phyloP scores from a whole-genome alignment of 2,113 vertebrate genomes.

The Podarcis raffonei region DNA sequence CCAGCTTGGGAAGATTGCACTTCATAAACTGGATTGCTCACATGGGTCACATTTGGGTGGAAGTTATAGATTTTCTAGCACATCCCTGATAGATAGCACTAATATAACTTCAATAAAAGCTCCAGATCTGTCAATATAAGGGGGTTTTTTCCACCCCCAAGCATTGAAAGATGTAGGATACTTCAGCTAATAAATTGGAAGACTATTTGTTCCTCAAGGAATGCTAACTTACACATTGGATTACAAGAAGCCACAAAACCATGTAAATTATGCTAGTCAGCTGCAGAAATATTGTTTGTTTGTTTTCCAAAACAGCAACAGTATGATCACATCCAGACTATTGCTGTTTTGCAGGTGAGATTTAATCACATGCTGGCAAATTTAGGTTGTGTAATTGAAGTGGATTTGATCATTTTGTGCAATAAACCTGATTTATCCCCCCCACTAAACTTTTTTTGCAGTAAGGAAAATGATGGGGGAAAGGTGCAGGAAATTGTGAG shows the following conservation, averaged over 20 bases:
- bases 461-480: too few relatives aligned
- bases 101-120: slow-evolving; percentile 99
- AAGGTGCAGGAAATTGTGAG: too few relatives aligned
- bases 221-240: slow-evolving; percentile 74
- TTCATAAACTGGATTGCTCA: slow-evolving; percentile 94
- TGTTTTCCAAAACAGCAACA: not conserved
- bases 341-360: too few relatives aligned
- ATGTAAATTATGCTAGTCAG: slow-evolving; percentile 63
- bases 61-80: slow-evolving; percentile 97
- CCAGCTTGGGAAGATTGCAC: slow-evolving; percentile 87
- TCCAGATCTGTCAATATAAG: slow-evolving; percentile 92
- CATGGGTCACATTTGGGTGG: slow-evolving; percentile 89
- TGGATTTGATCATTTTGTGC: too few relatives aligned
- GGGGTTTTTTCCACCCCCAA: slow-evolving; percentile 64
- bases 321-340: too few relatives aligned
- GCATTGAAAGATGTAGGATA: slow-evolving; percentile 76
- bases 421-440: too few relatives aligned
- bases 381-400: too few relatives aligned
- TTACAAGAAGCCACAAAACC: slow-evolving; percentile 75
- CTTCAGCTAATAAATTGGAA: slow-evolving; percentile 83
- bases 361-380: too few relatives aligned
- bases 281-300: slow-evolving; percentile 35
- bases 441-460: too few relatives aligned
- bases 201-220: slow-evolving; percentile 74
- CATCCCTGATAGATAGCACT: slow-evolving; percentile 97